Percentiles rank a stretch among this genome's conserved stretches.
Conservation (phyloP, 1,140 invertebrate genomes). For the Drosophila malerkotliana region DNA sequence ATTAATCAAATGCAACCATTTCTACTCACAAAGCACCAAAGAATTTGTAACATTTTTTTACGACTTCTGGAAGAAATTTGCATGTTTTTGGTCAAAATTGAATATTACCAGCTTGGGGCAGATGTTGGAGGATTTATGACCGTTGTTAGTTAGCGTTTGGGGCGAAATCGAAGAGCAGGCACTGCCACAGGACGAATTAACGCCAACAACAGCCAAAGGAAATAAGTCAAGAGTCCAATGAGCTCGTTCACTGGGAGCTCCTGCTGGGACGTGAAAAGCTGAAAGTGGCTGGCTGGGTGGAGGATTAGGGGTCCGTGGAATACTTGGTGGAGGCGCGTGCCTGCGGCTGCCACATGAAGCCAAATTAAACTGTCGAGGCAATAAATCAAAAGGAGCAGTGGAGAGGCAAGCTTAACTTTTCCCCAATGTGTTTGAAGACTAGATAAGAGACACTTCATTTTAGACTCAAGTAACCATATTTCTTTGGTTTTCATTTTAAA, state of each 20-base stretch:
- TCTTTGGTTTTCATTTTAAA: conserved; percentile 15
- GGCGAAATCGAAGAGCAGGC: conserved; percentile 40
- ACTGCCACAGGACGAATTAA: conserved; percentile 47
- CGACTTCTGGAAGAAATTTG: conserved; percentile 37
- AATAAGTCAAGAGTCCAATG: conserved; percentile 56
- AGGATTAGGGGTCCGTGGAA: conserved; percentile 2
- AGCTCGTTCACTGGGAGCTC: conserved; percentile 48
- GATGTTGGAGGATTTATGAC: conserved; percentile 47
- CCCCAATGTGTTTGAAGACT: conserved; percentile 5
- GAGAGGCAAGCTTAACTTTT: conserved; percentile 8
- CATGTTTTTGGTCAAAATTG: conserved; percentile 52
- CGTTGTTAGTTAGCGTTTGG: conserved; percentile 25
- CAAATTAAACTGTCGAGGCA: conserved; percentile 69
- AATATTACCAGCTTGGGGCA: conserved; percentile 22
- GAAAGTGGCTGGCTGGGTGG: background rate
- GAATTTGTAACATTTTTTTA: conserved; percentile 22
- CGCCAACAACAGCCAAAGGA: conserved; percentile 35
- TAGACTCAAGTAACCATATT: conserved; percentile 13
- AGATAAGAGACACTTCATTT: conserved; percentile 8
- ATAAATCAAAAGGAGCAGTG: conserved; percentile 68
- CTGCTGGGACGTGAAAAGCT: conserved; percentile 54
- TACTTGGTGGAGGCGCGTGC: conserved; percentile 30
- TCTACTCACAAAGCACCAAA: background rate
- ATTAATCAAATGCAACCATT: conserved; percentile 22
- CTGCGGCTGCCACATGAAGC: conserved; percentile 42